Evolutionary conservation across 1,140 invertebrate species (phyloP), one percentile per base, ranked within the genome.

Genomic region (Aleiodes sp.): DNA sequence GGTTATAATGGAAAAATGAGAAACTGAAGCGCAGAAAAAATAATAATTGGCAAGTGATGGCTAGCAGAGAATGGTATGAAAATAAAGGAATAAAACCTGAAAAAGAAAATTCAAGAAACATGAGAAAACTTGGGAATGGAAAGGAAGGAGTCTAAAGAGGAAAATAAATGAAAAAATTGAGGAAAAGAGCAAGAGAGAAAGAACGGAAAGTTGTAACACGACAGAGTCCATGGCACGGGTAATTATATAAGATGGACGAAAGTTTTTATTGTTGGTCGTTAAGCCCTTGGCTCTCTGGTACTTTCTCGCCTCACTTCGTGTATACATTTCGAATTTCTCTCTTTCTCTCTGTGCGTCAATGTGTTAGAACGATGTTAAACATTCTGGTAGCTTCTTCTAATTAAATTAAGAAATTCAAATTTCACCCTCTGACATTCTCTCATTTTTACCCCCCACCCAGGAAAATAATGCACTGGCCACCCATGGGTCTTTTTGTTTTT

Each of bases 401-500:
- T 46, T 46, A 19, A 46, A 46, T 46, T 46, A 46, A 46, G 41
- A 46, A 46, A 46, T 46, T 46, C 41, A 46, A 46, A 46, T 46
- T 46, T 19, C n/a, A 46, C 24, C 16, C 41, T 21, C 14, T 21
- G 16, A 19, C 14, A 46, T 46, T 12, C 3, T 2, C 3, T 39
- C 37, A 12, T 39, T 39, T 4, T 9, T 14, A 39, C 10, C 3
- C 37, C 37, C 41, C 14, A 19, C 24, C 2, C 16, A 19, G 4
- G 41, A 3, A 14, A 14, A 41, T 41, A 41, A 41, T 6, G 39
- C 41, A 19, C 2, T 46, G 41, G 10, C 37, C 37, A 39, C 37
- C 37, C 37, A 14, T 39, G 37, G 37, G 14, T 39, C 2, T 12
- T n/a, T 39, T 39, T 39, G 10, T 3, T 12, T 3, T 39, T 39